These are phyloP conservation scores for Pterocles orientalis DNA, from an alignment of 2,113 vertebrate genomes.

Conservation along the genomic window DNA sequence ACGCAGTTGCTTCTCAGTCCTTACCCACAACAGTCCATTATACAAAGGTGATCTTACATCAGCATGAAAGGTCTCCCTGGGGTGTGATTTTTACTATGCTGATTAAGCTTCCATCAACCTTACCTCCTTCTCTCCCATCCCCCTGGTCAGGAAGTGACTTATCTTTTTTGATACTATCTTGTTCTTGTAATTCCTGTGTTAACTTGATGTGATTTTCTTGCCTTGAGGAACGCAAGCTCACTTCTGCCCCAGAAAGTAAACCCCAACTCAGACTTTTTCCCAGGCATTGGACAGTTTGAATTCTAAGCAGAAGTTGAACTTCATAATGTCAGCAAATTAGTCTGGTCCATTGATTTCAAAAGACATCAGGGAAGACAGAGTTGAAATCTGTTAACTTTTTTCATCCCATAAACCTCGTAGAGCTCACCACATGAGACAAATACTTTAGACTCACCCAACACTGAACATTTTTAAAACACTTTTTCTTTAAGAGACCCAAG, in stretches of 20 bases:
- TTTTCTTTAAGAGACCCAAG: not conserved
- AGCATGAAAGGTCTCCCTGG: too few relatives aligned
- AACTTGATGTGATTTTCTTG: too few relatives aligned
- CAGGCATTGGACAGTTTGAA: not conserved
- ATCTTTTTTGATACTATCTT: too few relatives aligned
- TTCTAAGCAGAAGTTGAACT: not conserved
- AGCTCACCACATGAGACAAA: not conserved
- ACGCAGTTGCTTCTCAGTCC: too few relatives aligned
- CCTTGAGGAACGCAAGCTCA: not conserved
- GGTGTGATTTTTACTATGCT: too few relatives aligned
- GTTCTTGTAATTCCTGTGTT: too few relatives aligned
- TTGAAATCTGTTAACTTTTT: not conserved
- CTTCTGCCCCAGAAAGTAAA: not conserved
- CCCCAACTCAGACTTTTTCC: not conserved
- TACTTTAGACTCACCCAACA: not conserved
- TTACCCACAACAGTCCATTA: too few relatives aligned
- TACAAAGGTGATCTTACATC: too few relatives aligned
- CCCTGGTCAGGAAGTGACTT: too few relatives aligned
- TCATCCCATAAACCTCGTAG: not conserved
- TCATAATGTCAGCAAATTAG: not conserved
- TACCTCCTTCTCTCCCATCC: too few relatives aligned
- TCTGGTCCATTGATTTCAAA: not conserved
- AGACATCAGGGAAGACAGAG: not conserved
- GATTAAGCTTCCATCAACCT: too few relatives aligned
- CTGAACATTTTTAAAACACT: not conserved